Base-by-base conservation (phyloP, 2,113 vertebrate genomes). In the Cyprinus carpio region DNA sequence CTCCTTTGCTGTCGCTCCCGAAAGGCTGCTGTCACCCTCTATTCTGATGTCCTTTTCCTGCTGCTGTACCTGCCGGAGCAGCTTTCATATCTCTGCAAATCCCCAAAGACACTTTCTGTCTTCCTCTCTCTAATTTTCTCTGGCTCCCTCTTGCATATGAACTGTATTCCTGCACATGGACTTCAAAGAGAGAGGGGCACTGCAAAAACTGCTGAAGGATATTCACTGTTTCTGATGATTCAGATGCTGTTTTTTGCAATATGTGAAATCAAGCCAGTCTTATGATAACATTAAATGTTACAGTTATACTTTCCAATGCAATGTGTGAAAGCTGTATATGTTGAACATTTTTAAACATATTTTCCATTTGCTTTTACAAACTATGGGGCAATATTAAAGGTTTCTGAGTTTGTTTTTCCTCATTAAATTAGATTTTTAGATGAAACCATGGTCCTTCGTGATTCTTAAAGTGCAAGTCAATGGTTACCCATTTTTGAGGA, bases 71-170 rank as follows among this genome's bases (percentile, higher is more conserved):
- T 80, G 77, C 77, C 25, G 58, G 37, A 58, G 25, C 56, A 79
- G 76, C 76, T 79, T 79, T 79, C 76, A 62, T 79, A 62, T 62
- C 76, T 62, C 54, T 78, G 20, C 76, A 79, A 80, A 80, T 80
- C 77, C 77, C 77, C 60, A 80, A 25, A 29, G 58, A 80, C 56
- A 43, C 84, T 64, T 23, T 40, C 60, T 71, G 27, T 69, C 62
- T 84, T 15, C 12, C 25, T 37, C 83, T 64, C 34, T 75, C 71
- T 62, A 23, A 67, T 67, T 74, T n/a, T 74, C 46, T 56, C 9
- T 20, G 18, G 18, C 58, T 37, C 4, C 20, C 67, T 37, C 18
- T 40, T 20, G 23, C 23, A 9, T 54, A n/a, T 20, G 43, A 25
- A 11, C 56, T 79, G 31, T 54, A 34, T 54, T 58, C 27, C 27